These are phyloP conservation scores for Crocodylus rhombifer DNA, from an alignment of 2,797 vertebrate genomes.

Conservation along the genomic window DNA sequence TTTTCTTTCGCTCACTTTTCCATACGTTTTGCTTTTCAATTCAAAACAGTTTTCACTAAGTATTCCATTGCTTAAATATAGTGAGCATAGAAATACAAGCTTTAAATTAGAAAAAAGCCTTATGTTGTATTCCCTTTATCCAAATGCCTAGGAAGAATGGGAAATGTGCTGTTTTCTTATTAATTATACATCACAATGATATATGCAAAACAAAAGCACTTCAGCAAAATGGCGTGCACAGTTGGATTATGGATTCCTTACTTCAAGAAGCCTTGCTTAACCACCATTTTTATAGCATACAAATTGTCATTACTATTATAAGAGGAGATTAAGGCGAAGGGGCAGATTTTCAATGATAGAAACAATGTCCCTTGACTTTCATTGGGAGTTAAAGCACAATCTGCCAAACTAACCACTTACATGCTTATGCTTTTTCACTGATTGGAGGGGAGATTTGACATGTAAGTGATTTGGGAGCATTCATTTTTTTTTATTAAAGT, in stretches of 20 bases:
- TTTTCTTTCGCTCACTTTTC: slow-evolving; percentile 23
- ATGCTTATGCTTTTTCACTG: too few relatives aligned
- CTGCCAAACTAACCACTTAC: too few relatives aligned
- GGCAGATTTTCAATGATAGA: background rate
- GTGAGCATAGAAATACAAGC: background rate
- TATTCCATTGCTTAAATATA: slow-evolving; percentile 32
- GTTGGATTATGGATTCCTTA: background rate
- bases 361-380: background rate
- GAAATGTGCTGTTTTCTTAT: background rate
- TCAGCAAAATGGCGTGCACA: background rate
- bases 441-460: background rate
- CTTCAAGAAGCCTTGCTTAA: background rate
- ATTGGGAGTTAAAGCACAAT: background rate
- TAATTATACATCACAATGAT: slow-evolving; percentile 7
- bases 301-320: background rate
- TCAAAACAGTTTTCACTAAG: slow-evolving; percentile 11
- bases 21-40: slow-evolving; percentile 7
- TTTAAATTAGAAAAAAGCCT: slow-evolving; percentile 25
- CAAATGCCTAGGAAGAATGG: background rate
- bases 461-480: background rate
- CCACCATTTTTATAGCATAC: background rate
- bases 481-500: too few relatives aligned
- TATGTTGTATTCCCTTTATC: background rate
- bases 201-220: background rate
- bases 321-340: background rate